Conservation (phyloP, 2,888 invertebrate species). For the Noctuana brunneofusca region DNA sequence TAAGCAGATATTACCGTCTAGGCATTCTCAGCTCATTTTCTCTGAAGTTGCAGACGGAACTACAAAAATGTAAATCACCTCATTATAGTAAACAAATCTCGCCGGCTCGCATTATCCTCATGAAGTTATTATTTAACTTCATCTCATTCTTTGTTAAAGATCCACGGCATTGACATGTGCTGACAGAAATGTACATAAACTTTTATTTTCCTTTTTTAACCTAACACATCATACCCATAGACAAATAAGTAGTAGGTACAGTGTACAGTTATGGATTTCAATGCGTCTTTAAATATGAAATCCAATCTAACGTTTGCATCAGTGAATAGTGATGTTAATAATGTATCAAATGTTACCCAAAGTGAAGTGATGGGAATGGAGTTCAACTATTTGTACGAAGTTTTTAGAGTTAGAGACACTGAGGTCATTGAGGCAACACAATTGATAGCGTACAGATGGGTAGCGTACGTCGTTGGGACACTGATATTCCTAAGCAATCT, state of each 20-base stretch:
- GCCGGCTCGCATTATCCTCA: slow-evolving; percentile 52
- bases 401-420: no score
- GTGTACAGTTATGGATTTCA: slow-evolving; percentile 14
- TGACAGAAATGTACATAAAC: slow-evolving; percentile 26
- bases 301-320: not conserved
- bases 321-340: slow-evolving; percentile 22
- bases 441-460: slow-evolving; percentile 74
- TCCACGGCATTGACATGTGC: slow-evolving; percentile 57
- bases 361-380: slow-evolving; percentile 58
- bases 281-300: slow-evolving; percentile 1
- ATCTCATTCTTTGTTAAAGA: slow-evolving; percentile 57
- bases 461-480: slow-evolving; percentile 81
- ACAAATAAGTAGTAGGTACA: not conserved
- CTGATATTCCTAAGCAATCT: slow-evolving; percentile 83
- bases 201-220: slow-evolving; percentile 16
- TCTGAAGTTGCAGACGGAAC: not conserved
- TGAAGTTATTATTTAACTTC: slow-evolving; percentile 56
- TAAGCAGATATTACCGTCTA: no score
- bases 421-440: slow-evolving; percentile 64
- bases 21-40: not conserved
- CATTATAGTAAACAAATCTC: slow-evolving; percentile 61
- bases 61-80: slow-evolving; percentile 64
- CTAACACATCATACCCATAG: not conserved
- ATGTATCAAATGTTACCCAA: slow-evolving; percentile 40
- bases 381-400: slow-evolving; percentile 61